These are phyloP conservation scores for Anableps anableps DNA, from an alignment of 2,797 vertebrate species.

Conservation along the genomic window DNA sequence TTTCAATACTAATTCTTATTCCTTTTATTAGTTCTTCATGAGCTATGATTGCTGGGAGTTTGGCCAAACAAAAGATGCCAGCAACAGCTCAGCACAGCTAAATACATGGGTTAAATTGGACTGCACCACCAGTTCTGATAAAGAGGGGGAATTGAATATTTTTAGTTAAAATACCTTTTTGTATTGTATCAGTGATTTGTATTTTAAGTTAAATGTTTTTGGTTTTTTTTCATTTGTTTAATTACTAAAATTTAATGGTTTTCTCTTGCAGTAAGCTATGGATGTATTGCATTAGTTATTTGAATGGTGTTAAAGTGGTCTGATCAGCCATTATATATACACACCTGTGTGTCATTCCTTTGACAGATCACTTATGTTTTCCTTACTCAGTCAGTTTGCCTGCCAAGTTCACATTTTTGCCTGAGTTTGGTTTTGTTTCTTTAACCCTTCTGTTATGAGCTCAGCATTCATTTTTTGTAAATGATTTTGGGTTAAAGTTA, in stretches of 20 bases:
- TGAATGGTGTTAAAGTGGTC: background rate
- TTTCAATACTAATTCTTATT: background rate
- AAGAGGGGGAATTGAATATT: background rate
- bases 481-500: too few species aligned
- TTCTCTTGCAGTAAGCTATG: background rate
- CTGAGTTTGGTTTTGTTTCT: background rate
- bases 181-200: background rate
- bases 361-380: background rate
- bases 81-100: background rate
- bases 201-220: background rate
- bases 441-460: background rate
- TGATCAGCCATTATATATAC: background rate
- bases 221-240: background rate
- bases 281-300: background rate
- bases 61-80: background rate
- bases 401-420: background rate
- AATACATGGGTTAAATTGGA: background rate
- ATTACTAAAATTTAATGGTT: background rate
- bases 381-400: background rate
- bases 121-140: background rate
- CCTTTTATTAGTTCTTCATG: background rate
- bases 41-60: background rate
- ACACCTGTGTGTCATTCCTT: background rate
- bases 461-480: background rate
- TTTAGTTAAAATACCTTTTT: background rate